Evolutionary conservation across 1,140 invertebrate species (phyloP).

Genomic region (Battus philenor): DNA sequence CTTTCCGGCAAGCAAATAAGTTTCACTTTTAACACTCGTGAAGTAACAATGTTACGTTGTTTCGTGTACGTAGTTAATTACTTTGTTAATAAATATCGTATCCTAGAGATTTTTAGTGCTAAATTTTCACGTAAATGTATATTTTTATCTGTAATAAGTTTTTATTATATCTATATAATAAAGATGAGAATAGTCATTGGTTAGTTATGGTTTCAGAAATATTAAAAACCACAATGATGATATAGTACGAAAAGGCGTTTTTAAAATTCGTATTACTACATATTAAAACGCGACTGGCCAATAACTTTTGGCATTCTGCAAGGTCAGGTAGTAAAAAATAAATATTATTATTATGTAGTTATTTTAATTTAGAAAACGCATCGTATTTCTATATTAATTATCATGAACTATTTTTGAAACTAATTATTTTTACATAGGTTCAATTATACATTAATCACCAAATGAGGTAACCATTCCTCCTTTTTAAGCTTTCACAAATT

Average conservation of each 20-base stretch:
- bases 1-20: neutral
- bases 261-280: neutral
- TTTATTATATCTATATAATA: no score
- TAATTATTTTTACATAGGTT: neutral
- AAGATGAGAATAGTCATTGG: no score
- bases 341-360: neutral
- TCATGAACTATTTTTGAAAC: neutral
- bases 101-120: no score
- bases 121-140: no score
- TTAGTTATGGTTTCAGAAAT: neutral
- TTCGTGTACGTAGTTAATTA: neutral
- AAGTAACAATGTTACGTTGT: neutral
- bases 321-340: no score
- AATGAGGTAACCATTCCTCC: no score
- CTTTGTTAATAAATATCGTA: neutral
- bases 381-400: neutral
- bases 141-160: no score
- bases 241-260: no score
- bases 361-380: neutral
- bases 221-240: neutral
- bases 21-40: constrained; percentile 8
- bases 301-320: no score
- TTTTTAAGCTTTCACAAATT: neutral
- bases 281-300: no score
- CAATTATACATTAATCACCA: no score